Percentiles rank a stretch among this genome's conserved stretches.
These are phyloP conservation scores for Mesitornis unicolor DNA, from an alignment of 2,113 vertebrate genomes.

Conservation along the genomic window DNA sequence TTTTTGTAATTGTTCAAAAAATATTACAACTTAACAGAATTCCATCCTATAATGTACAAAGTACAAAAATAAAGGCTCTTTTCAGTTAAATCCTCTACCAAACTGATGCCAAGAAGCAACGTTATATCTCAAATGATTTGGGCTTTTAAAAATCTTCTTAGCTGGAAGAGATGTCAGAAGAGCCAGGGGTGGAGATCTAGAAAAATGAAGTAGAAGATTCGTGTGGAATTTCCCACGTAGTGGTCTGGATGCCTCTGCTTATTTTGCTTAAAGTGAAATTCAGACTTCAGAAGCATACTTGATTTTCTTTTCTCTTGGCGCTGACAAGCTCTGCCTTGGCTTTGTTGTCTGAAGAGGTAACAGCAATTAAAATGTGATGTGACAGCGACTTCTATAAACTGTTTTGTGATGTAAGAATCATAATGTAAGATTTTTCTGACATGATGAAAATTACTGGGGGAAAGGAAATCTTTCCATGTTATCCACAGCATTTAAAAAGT, in stretches of 20 bases:
- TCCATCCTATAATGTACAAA: not conserved
- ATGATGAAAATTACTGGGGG: not conserved
- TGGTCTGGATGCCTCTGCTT: not conserved
- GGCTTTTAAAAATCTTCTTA: conserved; percentile 49
- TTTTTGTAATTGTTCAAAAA: conserved; percentile 3
- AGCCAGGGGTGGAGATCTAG: not conserved
- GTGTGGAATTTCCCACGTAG: not conserved
- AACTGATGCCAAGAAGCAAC: conserved; percentile 37
- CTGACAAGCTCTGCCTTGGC: conserved; percentile 24
- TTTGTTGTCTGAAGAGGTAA: conserved; percentile 36
- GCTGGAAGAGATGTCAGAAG: conserved; percentile 19
- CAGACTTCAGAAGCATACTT: not conserved
- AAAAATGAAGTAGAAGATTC: not conserved
- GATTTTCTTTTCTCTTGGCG: conserved; percentile 9
- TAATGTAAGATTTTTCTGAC: not conserved
- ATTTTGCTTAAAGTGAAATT: conserved; percentile 21
- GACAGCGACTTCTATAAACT: not conserved
- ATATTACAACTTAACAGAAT: conserved; percentile 25
- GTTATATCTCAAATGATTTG: conserved; percentile 15
- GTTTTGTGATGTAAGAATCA: not conserved
- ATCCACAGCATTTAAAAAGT: not conserved
- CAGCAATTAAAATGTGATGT: conserved; percentile 39
- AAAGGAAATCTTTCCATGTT: not conserved
- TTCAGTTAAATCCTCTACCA: conserved; percentile 28
- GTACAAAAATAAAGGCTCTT: conserved; percentile 40